Evolutionary conservation across 2,113 vertebrate species (phyloP), one percentile per base, ranked within the genome.

Genomic region (Bos indicus): DNA sequence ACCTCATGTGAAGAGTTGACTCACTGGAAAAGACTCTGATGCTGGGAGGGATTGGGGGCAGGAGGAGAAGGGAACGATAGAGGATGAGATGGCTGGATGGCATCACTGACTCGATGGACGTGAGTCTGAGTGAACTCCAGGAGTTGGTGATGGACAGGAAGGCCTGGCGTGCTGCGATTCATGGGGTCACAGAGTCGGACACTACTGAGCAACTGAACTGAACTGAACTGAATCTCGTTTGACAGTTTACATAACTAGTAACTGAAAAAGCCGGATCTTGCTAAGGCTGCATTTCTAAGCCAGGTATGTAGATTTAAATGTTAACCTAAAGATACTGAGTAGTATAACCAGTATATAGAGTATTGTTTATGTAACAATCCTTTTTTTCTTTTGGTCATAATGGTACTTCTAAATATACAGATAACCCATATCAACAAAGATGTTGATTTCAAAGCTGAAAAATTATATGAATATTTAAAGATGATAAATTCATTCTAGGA

Each of bases 401-500:
- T 14, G 48, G 13, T 12, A 43, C n/a, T 48, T 90, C 7, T 13
- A 81, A 89, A 88, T 26, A 28, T 16, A 89, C 71, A 95, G 13
- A 51, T n/a, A 82, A 80, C 1, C 4, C 62, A 43, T 89, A 78
- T 83, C 28, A 52, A 30, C 36, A 80, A 57, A 81, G 3, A 8
- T 30, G 0, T 51, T n/a, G 8, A 60, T 67, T 74, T 56, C 33
- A 91, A 94, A 90, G 54, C 40, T 77, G 5, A 36, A 81, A 90
- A 87, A 28, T 77, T 64, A 78, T 88, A 19, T 46, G 48, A 84
- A 46, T 81, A 89, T 78, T 88, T 94, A 86, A 19, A 88, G 7
- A 82, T 36, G 74, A 60, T 40, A 6, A 77, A 81, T 94, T 85
- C 2, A 90, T 5, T 57, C 14, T 3, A 25, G 15, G 56, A 92